Percentiles rank a stretch among this genome's conserved stretches.
phyloP scores from a whole-genome alignment of 2,888 invertebrate genomes.

The Zeuzera pyrina region DNA sequence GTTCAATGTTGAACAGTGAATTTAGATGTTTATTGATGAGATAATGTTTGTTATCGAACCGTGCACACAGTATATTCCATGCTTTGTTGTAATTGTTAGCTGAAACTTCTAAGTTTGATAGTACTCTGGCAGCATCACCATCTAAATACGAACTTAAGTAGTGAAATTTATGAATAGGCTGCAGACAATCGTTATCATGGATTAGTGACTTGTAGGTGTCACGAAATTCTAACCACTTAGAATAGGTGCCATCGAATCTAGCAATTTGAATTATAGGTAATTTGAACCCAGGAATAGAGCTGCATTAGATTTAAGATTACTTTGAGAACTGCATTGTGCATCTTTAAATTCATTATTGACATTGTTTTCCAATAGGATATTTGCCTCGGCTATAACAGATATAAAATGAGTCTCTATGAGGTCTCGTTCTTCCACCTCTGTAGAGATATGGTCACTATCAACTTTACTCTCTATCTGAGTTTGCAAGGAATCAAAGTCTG shows the following conservation, averaged over 20 bases:
- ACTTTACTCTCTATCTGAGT: no score
- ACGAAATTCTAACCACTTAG: constrained; percentile 18
- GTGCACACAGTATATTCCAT: constrained; percentile 10
- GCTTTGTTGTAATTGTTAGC: constrained; percentile 11
- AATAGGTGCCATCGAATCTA: constrained; percentile 18
- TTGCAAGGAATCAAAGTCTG: no score
- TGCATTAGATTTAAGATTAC: no score
- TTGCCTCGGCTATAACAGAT: no score
- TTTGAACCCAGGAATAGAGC: no score
- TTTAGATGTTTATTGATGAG: constrained; percentile 15
- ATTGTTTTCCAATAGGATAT: no score
- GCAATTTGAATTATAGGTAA: constrained; percentile 17
- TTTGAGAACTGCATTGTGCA: no score
- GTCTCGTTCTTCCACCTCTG: no score
- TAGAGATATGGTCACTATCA: no score
- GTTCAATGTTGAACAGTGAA: constrained; percentile 13
- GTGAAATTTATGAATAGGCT: constrained; percentile 16
- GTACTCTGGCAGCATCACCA: constrained; percentile 15
- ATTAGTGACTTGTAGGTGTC: constrained; percentile 16
- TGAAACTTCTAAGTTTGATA: constrained; percentile 13
- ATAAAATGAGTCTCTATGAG: no score
- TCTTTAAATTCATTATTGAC: no score
- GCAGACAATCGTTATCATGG: constrained; percentile 16
- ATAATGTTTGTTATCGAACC: constrained; percentile 12
- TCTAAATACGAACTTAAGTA: constrained; percentile 15